These are phyloP conservation scores for Amiota communis DNA, from an alignment of 2,888 invertebrate species.

Conservation along the genomic window DNA sequence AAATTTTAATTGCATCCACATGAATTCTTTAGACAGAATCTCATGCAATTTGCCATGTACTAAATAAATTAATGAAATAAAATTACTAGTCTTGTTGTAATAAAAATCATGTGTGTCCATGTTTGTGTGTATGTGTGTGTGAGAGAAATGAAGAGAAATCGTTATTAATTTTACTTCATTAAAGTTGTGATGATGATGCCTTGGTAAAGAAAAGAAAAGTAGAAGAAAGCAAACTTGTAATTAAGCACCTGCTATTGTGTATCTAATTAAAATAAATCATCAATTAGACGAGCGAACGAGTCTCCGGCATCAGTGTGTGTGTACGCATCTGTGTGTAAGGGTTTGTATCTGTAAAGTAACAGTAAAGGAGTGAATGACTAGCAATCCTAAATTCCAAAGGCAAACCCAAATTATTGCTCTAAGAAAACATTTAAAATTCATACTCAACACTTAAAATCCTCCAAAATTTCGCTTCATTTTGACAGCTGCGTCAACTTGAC, in stretches of 20 bases:
- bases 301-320: background rate
- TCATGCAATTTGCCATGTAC: too few relatives aligned
- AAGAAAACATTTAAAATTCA: background rate
- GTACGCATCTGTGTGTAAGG: background rate
- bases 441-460: background rate
- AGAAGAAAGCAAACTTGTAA: background rate
- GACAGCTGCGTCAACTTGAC: constrained; percentile 19
- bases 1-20: too few relatives aligned
- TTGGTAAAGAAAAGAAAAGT: background rate
- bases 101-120: too few relatives aligned
- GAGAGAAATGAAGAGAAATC: background rate
- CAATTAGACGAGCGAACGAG: constrained; percentile 25
- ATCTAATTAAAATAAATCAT: constrained; percentile 26
- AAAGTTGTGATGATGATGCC: background rate
- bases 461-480: background rate
- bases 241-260: constrained; percentile 14
- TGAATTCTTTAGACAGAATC: too few relatives aligned
- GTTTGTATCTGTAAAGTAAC: too few relatives aligned
- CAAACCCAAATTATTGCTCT: background rate
- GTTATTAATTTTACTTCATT: background rate
- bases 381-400: background rate
- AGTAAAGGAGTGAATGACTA: too few relatives aligned
- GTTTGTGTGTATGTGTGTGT: too few relatives aligned
- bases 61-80: too few relatives aligned
- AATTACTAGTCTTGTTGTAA: too few relatives aligned